A percentile compares a stretch with the other conserved stretches of the same genome.
phyloP scores from a whole-genome alignment of 2,888 invertebrate species.

The Eristalinus sepulchralis region DNA sequence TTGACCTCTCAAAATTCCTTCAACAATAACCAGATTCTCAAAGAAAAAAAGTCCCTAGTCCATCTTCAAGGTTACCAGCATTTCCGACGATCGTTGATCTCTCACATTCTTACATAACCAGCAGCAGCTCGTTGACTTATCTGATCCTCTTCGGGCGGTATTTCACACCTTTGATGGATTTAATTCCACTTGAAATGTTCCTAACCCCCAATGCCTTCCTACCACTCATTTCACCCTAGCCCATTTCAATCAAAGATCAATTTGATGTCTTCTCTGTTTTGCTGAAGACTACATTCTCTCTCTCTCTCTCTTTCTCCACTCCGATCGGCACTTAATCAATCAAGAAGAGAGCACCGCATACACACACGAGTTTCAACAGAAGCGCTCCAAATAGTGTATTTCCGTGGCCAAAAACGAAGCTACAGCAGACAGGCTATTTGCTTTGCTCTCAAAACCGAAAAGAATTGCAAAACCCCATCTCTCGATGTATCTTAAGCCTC shows the following conservation, averaged over 20 bases:
- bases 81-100: conserved; percentile 13
- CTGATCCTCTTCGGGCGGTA: conserved; percentile 17
- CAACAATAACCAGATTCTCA: not conserved
- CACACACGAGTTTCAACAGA: conserved; percentile 18
- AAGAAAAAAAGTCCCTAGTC: not conserved
- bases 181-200: conserved; percentile 20
- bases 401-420: conserved; percentile 24
- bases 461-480: conserved; percentile 45
- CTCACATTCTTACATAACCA: conserved; percentile 15
- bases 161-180: conserved; percentile 22
- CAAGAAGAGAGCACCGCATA: not conserved
- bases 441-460: conserved; percentile 47
- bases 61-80: conserved; percentile 5
- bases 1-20: not conserved
- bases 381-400: conserved; percentile 36
- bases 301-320: not conserved
- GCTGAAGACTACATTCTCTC: not conserved
- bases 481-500: conserved; percentile 24
- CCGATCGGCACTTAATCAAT: conserved; percentile 18
- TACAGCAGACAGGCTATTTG: conserved; percentile 28
- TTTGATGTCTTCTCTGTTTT: not conserved
- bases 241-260: not conserved
- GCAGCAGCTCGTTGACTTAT: not conserved
- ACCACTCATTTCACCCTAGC: not conserved
- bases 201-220: not conserved